A percentile compares a stretch with the other conserved stretches of the same genome.
Conservation (phyloP, 2,888 invertebrate genomes). For the Lycophotia porphyrea region DNA sequence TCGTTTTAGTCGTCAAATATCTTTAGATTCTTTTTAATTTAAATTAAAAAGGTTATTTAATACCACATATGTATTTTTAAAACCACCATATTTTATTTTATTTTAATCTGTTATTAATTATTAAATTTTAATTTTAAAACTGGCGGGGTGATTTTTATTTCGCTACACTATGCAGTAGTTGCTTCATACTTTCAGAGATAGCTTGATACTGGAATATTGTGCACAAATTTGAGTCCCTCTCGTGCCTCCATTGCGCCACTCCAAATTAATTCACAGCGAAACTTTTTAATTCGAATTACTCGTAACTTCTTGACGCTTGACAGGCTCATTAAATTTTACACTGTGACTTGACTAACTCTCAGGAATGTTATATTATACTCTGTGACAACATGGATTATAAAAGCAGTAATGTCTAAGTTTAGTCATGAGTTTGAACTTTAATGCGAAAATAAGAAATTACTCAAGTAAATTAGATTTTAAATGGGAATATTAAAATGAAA, state of each 20-base stretch:
- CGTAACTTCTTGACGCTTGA: constrained; percentile 64
- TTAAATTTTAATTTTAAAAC: too few species aligned
- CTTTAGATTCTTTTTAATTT: too few species aligned
- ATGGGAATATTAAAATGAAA: neutral
- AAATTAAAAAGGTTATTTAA: too few species aligned
- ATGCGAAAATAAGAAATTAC: neutral
- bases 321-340: constrained; percentile 63
- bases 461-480: neutral
- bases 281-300: constrained; percentile 66
- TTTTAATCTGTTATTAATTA: too few species aligned
- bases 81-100: too few species aligned
- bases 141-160: too few species aligned
- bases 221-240: constrained; percentile 22
- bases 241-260: constrained; percentile 41
- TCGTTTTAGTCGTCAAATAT: too few species aligned
- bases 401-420: constrained; percentile 14
- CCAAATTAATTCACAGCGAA: constrained; percentile 56
- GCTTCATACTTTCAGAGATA: neutral
- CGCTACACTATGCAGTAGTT: neutral
- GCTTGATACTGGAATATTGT: neutral
- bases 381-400: constrained; percentile 45
- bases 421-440: neutral
- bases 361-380: constrained; percentile 47
- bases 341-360: constrained; percentile 43
- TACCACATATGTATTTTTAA: too few species aligned